Evolutionary conservation across 2,888 invertebrate species (phyloP).

Genomic region (Thecocarcelia acutangulata): DNA sequence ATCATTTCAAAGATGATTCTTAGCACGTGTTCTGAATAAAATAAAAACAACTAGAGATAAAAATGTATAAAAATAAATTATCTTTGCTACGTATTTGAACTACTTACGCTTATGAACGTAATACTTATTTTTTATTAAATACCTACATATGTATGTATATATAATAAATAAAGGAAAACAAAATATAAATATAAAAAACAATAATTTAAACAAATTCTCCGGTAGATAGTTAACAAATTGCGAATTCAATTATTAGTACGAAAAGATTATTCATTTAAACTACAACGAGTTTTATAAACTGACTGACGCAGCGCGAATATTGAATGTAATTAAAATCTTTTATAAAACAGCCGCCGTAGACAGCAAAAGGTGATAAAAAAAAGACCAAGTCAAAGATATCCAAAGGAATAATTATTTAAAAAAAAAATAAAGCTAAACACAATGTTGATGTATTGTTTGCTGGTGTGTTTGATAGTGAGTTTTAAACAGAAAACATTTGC

Average conservation of each 20-base stretch:
- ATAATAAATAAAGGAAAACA: conserved; percentile 9
- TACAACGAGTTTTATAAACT: conserved; percentile 39
- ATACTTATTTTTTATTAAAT: background rate
- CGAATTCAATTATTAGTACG: conserved; percentile 27
- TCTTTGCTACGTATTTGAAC: conserved; percentile 16
- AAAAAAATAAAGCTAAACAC: background rate
- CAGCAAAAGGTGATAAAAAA: background rate
- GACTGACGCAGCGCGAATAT: conserved; percentile 3
- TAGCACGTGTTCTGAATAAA: background rate
- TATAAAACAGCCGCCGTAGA: conserved; percentile 13
- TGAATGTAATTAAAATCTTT: background rate
- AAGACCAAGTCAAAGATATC: background rate
- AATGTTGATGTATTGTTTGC: conserved; percentile 31
- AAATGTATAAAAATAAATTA: background rate
- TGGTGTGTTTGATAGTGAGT: conserved; percentile 32
- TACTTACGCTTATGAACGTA: conserved; percentile 5
- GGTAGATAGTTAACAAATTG: conserved; percentile 5
- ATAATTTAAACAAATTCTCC: conserved; percentile 21
- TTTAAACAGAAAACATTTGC: background rate
- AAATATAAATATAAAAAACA: background rate
- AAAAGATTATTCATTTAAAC: conserved; percentile 29
- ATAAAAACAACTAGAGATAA: conserved; percentile 12
- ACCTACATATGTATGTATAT: too few relatives aligned
- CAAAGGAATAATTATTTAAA: background rate
- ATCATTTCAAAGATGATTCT: background rate